phyloP scores from a whole-genome alignment of 2,113 vertebrate genomes.

The Protobothrops flavoviridis region DNA sequence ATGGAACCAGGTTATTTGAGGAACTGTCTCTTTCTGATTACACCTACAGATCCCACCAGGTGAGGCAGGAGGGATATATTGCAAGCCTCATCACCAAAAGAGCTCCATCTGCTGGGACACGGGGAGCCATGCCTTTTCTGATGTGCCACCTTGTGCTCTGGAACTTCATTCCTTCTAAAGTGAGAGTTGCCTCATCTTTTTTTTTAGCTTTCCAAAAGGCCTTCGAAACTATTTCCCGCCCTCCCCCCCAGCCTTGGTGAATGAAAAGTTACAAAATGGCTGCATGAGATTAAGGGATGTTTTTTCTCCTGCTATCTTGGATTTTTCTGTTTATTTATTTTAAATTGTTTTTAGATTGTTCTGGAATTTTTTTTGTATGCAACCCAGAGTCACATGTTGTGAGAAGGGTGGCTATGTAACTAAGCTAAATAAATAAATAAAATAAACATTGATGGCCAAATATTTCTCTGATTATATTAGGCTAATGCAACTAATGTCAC shows the following conservation, averaged over 20 bases:
- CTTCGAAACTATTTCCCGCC: neutral
- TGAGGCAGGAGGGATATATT: neutral
- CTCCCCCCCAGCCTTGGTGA: neutral
- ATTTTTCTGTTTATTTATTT: neutral
- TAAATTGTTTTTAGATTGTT: neutral
- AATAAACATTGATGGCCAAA: neutral
- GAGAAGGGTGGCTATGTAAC: neutral
- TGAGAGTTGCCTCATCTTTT: neutral
- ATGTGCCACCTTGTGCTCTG: neutral
- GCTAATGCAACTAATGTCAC: neutral
- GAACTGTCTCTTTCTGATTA: neutral
- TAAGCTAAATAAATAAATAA: neutral
- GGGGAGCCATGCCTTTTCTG: neutral
- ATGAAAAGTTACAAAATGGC: neutral
- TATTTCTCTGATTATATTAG: neutral
- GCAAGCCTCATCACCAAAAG: neutral
- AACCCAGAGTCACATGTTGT: neutral
- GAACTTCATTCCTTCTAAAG: neutral
- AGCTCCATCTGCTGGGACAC: neutral
- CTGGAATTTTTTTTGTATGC: neutral
- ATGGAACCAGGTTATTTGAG: neutral
- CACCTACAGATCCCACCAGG: neutral
- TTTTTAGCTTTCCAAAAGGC: neutral
- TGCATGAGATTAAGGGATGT: neutral
- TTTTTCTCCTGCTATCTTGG: neutral